Base-by-base conservation (phyloP, 2,888 invertebrate species). In the Diadegma fenestrale region DNA sequence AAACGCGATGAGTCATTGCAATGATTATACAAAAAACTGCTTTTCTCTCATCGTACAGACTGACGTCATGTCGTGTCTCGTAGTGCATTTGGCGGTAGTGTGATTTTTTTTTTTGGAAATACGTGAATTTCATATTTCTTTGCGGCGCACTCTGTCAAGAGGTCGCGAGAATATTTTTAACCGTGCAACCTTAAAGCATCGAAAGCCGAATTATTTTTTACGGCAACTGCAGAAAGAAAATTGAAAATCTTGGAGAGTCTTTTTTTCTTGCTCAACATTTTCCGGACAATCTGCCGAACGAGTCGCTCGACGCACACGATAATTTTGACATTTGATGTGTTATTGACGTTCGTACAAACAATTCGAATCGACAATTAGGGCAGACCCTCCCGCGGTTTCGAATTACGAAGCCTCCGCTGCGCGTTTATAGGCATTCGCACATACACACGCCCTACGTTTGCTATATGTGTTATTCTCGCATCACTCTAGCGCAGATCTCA, bases 301-400 rank as follows among this genome's bases (percentile, higher is more conserved):
- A 41, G 41, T 72, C 37, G 17, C 41, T 37, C 19, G 17, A 58
- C 7, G 14, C 41, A 37, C 1, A 51, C 71, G 71, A 58, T 30
- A 72, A 54, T 12, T 22, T 12, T 54, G 14, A 72, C 54, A 58
- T 58, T 66, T 43, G 10, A 6, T 61, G 61, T 61, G 61, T 72
- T 73, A 22, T n/a, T 54, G 54, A 71, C 51, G 51, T 51, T 54
- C 54, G 37, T 54, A 37, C 26, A 33, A 45, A 79, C 41, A 63
- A 84, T 80, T 79, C 80, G 64, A 76, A 75, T 43, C 51, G 69
- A 19, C 80, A 80, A 84, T 84, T 84, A 80, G 75, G 84, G 30
- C 19, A 30, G 37, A 41, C 17, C 61, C 73, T 14, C 73, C 63
- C 80, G 61, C 80, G 61, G 84, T 76, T 80, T 80, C 76, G 45